These are phyloP conservation scores for Otolemur garnettii DNA, from an alignment of 2,113 vertebrate genomes.

Conservation along the genomic window DNA sequence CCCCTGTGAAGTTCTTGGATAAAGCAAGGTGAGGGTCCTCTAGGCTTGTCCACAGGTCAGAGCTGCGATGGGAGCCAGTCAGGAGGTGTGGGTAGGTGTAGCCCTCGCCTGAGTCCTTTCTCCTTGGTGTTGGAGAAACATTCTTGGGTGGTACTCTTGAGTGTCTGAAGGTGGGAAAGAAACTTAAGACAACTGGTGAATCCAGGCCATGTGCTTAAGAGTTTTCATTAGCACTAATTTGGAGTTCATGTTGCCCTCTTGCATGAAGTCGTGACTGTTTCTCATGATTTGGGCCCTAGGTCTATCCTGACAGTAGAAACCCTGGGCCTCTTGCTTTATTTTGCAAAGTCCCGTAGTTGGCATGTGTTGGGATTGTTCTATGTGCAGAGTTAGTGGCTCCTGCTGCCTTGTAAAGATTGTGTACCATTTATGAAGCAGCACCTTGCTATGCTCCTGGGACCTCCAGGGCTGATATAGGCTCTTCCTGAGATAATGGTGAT, in stretches of 20 bases:
- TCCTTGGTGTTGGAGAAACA: not conserved
- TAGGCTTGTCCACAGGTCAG: not conserved
- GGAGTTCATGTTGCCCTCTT: not conserved
- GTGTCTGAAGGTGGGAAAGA: not conserved
- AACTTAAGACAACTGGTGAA: not conserved
- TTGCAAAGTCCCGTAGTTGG: not conserved
- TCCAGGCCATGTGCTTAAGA: not conserved
- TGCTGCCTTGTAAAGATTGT: not conserved
- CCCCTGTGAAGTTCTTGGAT: slow-evolving; percentile 89
- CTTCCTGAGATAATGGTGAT: not conserved
- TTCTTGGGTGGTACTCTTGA: not conserved
- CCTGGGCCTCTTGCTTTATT: not conserved
- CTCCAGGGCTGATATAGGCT: not conserved
- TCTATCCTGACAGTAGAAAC: not conserved
- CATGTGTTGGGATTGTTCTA: not conserved
- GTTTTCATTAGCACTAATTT: not conserved
- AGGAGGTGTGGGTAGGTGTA: not conserved
- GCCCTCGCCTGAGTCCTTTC: not conserved
- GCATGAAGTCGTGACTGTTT: not conserved
- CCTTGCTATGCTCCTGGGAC: not conserved
- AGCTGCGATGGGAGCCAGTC: not conserved
- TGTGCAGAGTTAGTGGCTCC: not conserved
- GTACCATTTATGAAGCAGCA: not conserved
- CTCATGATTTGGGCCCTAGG: not conserved
- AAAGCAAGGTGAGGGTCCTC: slow-evolving; percentile 88